Evolutionary conservation across 2,888 invertebrate species (phyloP).

Genomic region (Macropis europaea): DNA sequence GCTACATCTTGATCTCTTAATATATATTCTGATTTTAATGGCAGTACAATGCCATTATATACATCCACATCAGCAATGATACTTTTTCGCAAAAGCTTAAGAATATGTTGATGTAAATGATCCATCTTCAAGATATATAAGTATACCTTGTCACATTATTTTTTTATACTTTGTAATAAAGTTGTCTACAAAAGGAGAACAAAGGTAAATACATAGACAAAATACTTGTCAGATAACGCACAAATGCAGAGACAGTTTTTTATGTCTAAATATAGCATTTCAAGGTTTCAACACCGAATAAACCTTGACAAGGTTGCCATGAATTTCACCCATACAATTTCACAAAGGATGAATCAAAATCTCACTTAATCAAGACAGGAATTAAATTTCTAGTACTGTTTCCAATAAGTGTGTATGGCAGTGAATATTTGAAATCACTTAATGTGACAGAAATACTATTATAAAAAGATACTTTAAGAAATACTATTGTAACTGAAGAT

Average conservation of each 20-base stretch:
- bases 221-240: not conserved
- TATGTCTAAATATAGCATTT: not conserved
- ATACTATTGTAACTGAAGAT: not conserved
- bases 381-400: not conserved
- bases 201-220: not conserved
- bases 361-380: not conserved
- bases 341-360: not conserved
- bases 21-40: conserved; percentile 65
- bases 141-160: not conserved
- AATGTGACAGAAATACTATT: not conserved
- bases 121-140: conserved; percentile 64
- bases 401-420: not conserved
- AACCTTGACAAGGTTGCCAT: not conserved
- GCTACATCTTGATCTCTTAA: conserved; percentile 67
- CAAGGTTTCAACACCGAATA: not conserved
- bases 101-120: conserved; percentile 65
- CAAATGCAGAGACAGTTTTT: not conserved
- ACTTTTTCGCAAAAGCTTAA: conserved; percentile 54
- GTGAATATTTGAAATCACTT: not conserved
- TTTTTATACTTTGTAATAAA: not conserved
- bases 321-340: not conserved
- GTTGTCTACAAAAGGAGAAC: conserved; percentile 1
- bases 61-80: conserved; percentile 73
- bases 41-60: conserved; percentile 69
- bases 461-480: not conserved